Conservation (phyloP, 2,797 vertebrate species). For the Sebastolobus alascanus region DNA sequence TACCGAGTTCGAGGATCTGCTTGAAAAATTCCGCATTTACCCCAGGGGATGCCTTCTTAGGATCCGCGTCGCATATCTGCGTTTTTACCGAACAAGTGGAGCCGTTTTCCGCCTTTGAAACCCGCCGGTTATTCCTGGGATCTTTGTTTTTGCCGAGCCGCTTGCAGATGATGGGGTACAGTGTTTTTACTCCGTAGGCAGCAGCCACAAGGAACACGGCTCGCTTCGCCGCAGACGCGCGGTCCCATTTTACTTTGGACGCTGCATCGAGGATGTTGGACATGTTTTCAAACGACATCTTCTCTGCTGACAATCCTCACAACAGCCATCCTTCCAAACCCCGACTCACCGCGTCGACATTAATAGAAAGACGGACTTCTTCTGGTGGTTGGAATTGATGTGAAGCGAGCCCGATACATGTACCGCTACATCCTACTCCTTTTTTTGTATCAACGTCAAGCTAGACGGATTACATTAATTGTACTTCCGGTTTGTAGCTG, state of each 20-base stretch:
- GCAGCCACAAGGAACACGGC: constrained; percentile 91
- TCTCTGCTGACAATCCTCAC: constrained; percentile 32
- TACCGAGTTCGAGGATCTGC: constrained; percentile 91
- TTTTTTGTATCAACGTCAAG: not conserved
- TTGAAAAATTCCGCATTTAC: constrained; percentile 91
- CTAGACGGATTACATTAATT: rapidly evolving
- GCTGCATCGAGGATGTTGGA: constrained; percentile 87
- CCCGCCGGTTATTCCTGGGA: not conserved
- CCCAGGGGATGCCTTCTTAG: constrained; percentile 82
- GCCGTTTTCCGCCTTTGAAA: constrained; percentile 73
- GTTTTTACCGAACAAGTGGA: constrained; percentile 57
- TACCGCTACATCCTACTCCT: constrained; percentile 78
- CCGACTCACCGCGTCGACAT: constrained; percentile 35
- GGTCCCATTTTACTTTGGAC: constrained; percentile 87
- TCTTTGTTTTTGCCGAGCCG: constrained; percentile 73
- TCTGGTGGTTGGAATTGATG: constrained; percentile 31
- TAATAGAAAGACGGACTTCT: constrained; percentile 1
- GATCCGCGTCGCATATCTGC: not conserved
- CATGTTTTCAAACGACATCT: constrained; percentile 82
- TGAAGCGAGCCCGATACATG: constrained; percentile 39
- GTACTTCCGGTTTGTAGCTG: constrained; percentile 27
- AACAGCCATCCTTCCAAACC: constrained; percentile 67
- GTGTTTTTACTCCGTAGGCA: constrained; percentile 89
- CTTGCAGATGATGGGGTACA: constrained; percentile 89
- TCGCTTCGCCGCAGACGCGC: constrained; percentile 86